Evolutionary conservation across 2,888 invertebrate species (phyloP), one percentile per base, ranked within the genome.

Genomic region (Orthosia gracilis): DNA sequence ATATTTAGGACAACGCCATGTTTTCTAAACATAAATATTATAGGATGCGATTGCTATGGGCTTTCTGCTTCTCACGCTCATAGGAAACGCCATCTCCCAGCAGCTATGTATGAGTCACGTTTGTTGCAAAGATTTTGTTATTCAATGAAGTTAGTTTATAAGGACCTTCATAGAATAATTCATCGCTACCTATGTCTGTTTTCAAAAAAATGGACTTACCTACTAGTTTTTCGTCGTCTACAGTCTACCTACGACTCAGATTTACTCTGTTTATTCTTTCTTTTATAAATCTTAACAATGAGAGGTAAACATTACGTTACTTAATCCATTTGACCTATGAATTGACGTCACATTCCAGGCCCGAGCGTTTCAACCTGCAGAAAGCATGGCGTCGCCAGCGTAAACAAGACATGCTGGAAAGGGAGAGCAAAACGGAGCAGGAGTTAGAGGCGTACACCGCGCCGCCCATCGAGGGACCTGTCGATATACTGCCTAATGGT

Each of bases 331-430:
- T 21, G 17, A 21, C 11, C 59, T 1, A 23, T n/a, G 3, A 13
- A 13, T 5, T 66, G 13, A 1, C 9, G 40, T 64, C 11, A 55
- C 13, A 18, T 73, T 78, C 13, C 89, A 97, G 97, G 61, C 97
- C 97, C 1, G 97, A 97, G 73, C 95, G 97, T 68, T 97, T 97
- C 88, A 97, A 97, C 89, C 92, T 97, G 55, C 97, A 97, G 82
- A 94, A 96, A 65, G 97, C 97, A 4, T 95, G 97, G 93, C 95
- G 96, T 57, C 94, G 96, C 40, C 97, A 97, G 80, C 95, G 96
- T 61, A 94, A 96, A 70, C 97, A 97, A 85, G 96, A 97, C 31
- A 95, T 93, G 54, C 52, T 93, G 77, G 94, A 94, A 31, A 87
- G 87, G 77, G 95, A 94, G 78, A 91, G 91, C 80, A 91, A 86